Evolutionary conservation across 2,113 vertebrate species (phyloP).

Genomic region (Carlito syrichta): DNA sequence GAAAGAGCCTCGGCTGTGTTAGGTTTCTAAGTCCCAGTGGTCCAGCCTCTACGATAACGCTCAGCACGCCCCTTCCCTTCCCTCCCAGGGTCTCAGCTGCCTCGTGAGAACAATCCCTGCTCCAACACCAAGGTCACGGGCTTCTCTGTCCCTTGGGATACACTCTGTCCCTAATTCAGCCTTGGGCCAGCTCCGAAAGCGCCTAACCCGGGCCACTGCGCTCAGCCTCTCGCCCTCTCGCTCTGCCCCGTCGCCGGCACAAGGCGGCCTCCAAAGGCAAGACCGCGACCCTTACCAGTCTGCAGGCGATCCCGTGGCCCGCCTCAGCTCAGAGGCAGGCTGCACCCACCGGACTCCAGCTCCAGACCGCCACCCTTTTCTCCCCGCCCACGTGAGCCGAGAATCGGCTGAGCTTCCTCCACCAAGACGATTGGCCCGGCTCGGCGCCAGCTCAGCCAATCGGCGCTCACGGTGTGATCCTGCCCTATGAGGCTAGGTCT

Average conservation of each 20-base stretch:
- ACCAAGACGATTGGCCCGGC: neutral
- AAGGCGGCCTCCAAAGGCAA: neutral
- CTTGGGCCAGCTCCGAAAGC: neutral
- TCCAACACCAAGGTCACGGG: neutral
- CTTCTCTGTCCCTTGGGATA: neutral
- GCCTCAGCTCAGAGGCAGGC: neutral
- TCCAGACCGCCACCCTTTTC: accelerated
- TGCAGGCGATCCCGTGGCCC: accelerated
- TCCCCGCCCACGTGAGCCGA: neutral
- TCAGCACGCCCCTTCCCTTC: neutral
- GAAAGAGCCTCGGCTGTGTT: neutral
- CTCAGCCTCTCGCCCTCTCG: neutral
- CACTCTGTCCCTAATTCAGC: neutral
- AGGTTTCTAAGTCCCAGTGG: neutral
- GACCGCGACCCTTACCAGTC: slow-evolving; percentile 4
- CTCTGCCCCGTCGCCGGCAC: neutral
- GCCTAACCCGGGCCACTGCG: neutral
- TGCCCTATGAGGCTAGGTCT: neutral
- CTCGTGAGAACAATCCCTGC: neutral
- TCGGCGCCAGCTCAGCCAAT: neutral
- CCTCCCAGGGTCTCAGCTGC: neutral
- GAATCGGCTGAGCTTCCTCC: slow-evolving; percentile 12
- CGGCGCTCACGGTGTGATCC: neutral
- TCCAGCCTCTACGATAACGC: neutral
- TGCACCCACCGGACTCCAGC: accelerated